These are phyloP conservation scores for Saguinus midas DNA, from an alignment of 2,113 vertebrate genomes.

Conservation along the genomic window DNA sequence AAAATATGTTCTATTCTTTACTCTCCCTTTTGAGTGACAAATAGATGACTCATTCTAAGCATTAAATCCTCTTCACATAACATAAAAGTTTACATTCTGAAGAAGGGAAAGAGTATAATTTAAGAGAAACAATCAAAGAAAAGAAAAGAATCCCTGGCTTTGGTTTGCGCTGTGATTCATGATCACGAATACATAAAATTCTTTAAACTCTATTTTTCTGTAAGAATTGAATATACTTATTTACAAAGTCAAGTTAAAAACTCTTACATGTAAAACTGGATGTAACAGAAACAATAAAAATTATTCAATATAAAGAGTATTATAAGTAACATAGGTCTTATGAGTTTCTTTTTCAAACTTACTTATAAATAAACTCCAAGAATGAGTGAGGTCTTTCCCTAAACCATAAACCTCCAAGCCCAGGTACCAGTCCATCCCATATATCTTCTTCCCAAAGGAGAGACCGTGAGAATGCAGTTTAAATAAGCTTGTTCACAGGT, in stretches of 20 bases:
- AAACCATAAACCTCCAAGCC: neutral
- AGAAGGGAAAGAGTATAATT: constrained; percentile 6
- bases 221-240: neutral
- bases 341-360: neutral
- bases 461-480: neutral
- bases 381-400: neutral
- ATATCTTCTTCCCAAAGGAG: neutral
- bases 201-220: neutral
- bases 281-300: constrained; percentile 32
- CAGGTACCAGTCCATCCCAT: neutral
- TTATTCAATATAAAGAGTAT: constrained; percentile 34
- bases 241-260: constrained; percentile 51
- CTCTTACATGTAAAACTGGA: constrained; percentile 7
- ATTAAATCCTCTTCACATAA: neutral
- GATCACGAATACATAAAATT: constrained; percentile 33
- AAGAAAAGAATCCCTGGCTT: constrained; percentile 7
- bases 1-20: neutral
- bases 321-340: neutral
- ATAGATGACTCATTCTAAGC: neutral
- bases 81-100: neutral
- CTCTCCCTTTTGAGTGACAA: neutral
- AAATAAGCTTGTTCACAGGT: constrained; percentile 24
- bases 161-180: neutral
- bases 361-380: constrained; percentile 19
- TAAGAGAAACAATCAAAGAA: constrained; percentile 29